These are phyloP conservation scores for Atherix ibis DNA, from an alignment of 2,888 invertebrate species.

Conservation along the genomic window DNA sequence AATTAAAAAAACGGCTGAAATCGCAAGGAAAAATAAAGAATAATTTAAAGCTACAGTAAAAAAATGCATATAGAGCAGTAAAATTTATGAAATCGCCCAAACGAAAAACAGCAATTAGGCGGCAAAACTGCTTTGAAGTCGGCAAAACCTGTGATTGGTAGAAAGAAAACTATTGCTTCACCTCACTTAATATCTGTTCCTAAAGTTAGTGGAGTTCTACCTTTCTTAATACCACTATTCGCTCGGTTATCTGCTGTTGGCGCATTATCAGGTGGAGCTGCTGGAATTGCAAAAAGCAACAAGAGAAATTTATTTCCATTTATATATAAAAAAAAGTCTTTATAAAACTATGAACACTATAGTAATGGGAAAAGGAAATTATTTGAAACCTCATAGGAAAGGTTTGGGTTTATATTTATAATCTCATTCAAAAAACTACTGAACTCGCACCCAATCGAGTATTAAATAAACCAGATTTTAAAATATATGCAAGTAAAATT, in stretches of 20 bases:
- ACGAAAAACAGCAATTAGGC: slow-evolving; percentile 5
- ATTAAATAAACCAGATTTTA: slow-evolving; percentile 17
- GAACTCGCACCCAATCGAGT: slow-evolving; percentile 13
- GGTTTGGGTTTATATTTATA: too few species aligned
- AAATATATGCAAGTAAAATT: slow-evolving; percentile 16
- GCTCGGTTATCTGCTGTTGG: slow-evolving; percentile 22
- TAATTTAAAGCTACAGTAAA: too few species aligned
- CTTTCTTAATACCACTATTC: slow-evolving; percentile 23
- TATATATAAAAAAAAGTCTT: too few species aligned
- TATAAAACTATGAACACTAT: slow-evolving; percentile 24
- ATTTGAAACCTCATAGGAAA: slow-evolving; percentile 18
- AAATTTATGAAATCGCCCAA: too few species aligned
- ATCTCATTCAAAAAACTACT: slow-evolving; percentile 18
- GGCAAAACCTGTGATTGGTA: slow-evolving; percentile 5
- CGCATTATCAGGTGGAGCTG: slow-evolving; percentile 22
- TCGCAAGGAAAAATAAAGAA: slow-evolving; percentile 15
- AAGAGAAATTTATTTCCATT: slow-evolving; percentile 18
- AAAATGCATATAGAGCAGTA: too few species aligned
- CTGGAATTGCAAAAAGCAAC: slow-evolving; percentile 22
- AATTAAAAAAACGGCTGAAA: slow-evolving; percentile 18
- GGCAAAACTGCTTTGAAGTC: slow-evolving; percentile 7
- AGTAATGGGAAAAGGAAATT: slow-evolving; percentile 21
- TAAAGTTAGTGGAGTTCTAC: too few species aligned
- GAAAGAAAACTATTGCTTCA: too few species aligned
- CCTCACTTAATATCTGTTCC: too few species aligned